Base-by-base conservation (phyloP, 2,888 invertebrate species). In the Microdon myrmicae region DNA sequence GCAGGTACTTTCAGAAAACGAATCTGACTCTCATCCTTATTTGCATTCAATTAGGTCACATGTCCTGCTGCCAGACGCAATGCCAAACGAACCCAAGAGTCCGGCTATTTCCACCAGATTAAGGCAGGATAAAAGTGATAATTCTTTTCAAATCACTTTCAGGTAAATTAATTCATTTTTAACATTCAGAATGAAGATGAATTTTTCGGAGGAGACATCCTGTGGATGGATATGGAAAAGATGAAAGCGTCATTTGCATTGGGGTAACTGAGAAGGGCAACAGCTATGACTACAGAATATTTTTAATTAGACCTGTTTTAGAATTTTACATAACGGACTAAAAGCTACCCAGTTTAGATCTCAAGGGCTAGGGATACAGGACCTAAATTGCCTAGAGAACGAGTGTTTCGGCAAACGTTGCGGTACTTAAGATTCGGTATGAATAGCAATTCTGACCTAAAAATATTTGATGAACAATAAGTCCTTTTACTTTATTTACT, bases 1-100 rank as follows among this genome's bases (percentile, higher is more conserved):
- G 56, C 45, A 56, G 51, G 47, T 45, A 56, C 56, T 64, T 64
- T 56, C 45, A 41, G 41, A 23, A 56, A 64, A 64, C 51, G 49
- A 51, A 64, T 64, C 56, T 45, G 23, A 56, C 56, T 60, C 56
- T 32, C 45, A 43, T 43, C 56, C 48, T 56, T 45, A 64, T 64
- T 64, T 64, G 56, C 61, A 64, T 64, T 56, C 61, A 55, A 64
- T 64, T 64, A 64, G 41, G 39, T 25, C 43, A 47, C 23, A 34
- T 16, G 13, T 29, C 1, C 10, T 29, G 13, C 14, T 29, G 4
- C 29, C n/a, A 29, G 8, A 29, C 12, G 4, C 29, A 29, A 5
- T 29, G 8, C 29, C 12, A 29, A 23, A 25, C 23, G 23, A 6
- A 23, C 23, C 17, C 19, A 9, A 10, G 16, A 3, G 19, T 31